A percentile compares a stretch with the other conserved stretches of the same genome.
These are phyloP conservation scores for Sabatieria punctata DNA, from an alignment of 2,888 invertebrate genomes.

Conservation along the genomic window DNA sequence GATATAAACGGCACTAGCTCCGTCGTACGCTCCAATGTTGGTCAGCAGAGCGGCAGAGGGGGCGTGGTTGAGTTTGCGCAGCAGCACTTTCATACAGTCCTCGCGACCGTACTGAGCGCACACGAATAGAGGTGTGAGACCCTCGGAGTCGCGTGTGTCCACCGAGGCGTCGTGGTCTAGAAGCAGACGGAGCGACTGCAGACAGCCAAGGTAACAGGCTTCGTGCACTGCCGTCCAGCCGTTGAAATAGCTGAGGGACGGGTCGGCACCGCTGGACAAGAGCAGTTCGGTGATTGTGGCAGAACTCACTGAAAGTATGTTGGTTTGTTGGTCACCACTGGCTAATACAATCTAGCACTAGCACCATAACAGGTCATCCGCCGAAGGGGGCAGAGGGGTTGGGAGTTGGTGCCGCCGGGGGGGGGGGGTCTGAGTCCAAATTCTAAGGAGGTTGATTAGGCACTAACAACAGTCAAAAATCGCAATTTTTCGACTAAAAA, in stretches of 20 bases:
- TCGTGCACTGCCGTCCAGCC: slow-evolving; percentile 1
- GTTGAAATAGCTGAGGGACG: neutral
- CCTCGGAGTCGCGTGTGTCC: slow-evolving; percentile 15
- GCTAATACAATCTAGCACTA: too few species aligned
- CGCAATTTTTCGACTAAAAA: too few species aligned
- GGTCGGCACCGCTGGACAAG: neutral
- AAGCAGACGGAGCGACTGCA: neutral
- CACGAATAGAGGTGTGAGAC: slow-evolving; percentile 30
- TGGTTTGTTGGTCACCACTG: too few species aligned
- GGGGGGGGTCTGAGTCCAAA: too few species aligned
- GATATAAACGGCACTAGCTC: neutral
- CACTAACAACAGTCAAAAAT: too few species aligned
- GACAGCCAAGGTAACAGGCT: neutral
- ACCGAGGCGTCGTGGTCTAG: slow-evolving; percentile 11
- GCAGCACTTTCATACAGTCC: slow-evolving; percentile 24
- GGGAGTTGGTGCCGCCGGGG: too few species aligned
- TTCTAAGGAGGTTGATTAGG: too few species aligned
- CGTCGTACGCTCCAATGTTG: neutral
- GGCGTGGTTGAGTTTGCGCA: slow-evolving; percentile 18
- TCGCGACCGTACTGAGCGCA: slow-evolving; percentile 30
- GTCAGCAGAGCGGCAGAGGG: neutral
- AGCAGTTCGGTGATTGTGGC: slow-evolving; percentile 1
- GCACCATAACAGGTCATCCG: too few species aligned
- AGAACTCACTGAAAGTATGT: too few species aligned
- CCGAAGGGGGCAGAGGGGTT: too few species aligned